These are phyloP conservation scores for Agrotis ipsilon DNA, from an alignment of 2,888 invertebrate genomes.

Conservation along the genomic window DNA sequence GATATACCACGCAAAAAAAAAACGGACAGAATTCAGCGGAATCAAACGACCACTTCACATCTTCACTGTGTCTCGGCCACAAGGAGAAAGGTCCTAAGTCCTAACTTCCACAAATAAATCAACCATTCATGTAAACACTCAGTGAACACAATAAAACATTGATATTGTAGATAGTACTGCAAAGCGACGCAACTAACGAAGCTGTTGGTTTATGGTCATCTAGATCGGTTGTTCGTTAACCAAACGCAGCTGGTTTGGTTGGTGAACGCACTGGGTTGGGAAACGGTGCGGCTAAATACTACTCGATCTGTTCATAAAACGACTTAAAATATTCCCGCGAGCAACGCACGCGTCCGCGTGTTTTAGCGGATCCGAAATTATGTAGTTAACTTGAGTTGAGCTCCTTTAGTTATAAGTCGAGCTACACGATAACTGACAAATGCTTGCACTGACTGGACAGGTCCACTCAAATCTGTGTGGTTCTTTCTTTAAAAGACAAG, in stretches of 20 bases:
- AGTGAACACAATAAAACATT: conserved; percentile 54
- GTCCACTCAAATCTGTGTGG: too few species aligned
- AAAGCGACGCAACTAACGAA: conserved; percentile 60
- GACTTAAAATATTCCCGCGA: too few species aligned
- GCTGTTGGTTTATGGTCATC: conserved; percentile 61
- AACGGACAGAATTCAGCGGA: too few species aligned
- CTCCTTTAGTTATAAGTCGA: too few species aligned
- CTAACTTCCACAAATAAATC: conserved; percentile 35
- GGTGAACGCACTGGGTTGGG: conserved; percentile 32
- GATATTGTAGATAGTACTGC: conserved; percentile 45
- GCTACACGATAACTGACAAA: too few species aligned
- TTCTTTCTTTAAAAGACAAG: too few species aligned
- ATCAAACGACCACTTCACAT: too few species aligned
- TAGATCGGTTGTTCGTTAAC: conserved; percentile 58
- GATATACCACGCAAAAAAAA: too few species aligned
- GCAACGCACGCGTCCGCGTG: too few species aligned
- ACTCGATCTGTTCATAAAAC: background rate
- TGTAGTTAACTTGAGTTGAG: too few species aligned
- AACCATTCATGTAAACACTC: conserved; percentile 50
- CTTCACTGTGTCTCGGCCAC: background rate
- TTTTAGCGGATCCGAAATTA: too few species aligned
- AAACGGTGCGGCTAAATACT: conserved; percentile 1
- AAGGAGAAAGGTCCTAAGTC: conserved; percentile 12
- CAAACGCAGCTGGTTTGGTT: conserved; percentile 53
- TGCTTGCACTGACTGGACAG: too few species aligned